Conservation (phyloP, 37 sponge, comb jelly and placozoan species). For the Ianthella basta region DNA sequence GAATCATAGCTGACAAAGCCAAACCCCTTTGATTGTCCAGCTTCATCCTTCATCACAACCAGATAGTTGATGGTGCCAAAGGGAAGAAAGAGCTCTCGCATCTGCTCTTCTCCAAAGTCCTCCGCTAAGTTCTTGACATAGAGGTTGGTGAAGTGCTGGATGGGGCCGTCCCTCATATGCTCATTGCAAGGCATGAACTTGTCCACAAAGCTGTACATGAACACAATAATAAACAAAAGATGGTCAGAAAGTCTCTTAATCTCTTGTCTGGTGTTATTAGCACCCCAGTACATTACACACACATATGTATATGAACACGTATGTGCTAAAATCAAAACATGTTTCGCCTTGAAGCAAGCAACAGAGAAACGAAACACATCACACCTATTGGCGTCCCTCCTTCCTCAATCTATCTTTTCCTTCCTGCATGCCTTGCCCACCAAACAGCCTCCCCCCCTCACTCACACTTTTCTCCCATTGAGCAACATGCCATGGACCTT, state of each 20-base stretch:
- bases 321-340: too few species aligned
- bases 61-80: conserved; percentile 84
- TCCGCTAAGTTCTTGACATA: conserved; percentile 97
- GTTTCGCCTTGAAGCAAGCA: too few species aligned
- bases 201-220: conserved; percentile 67
- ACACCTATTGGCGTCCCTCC: too few species aligned
- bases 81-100: conserved; percentile 62
- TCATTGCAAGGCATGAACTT: conserved; percentile 88
- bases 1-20: conserved; percentile 94
- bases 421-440: not conserved
- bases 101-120: conserved; percentile 67
- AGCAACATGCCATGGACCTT: conserved; percentile 99
- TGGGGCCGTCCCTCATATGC: conserved; percentile 56
- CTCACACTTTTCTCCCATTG: conserved; percentile 98
- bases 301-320: too few species aligned
- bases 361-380: too few species aligned
- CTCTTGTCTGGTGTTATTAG: too few species aligned
- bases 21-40: conserved; percentile 70
- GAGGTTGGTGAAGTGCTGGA: conserved; percentile 89
- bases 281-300: too few species aligned
- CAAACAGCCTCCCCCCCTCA: conserved; percentile 21
- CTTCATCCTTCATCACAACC: conserved; percentile 83
- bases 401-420: too few species aligned
- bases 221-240: too few species aligned
- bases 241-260: too few species aligned